A percentile compares a stretch with the other conserved stretches of the same genome.
Conservation (phyloP, 1,140 invertebrate genomes). For the Drosophila repletoides region DNA sequence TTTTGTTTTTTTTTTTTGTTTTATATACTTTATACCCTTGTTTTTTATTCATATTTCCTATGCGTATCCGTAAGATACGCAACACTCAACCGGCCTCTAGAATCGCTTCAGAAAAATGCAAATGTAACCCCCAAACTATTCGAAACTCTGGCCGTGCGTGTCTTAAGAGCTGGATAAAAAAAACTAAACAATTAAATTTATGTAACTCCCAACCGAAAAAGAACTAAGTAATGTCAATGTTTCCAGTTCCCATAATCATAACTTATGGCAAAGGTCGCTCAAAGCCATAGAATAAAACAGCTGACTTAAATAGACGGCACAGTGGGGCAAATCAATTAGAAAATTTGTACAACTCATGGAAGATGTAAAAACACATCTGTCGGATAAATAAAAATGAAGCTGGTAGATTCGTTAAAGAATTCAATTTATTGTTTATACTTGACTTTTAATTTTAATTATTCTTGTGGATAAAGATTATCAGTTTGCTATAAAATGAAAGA, state of each 20-base stretch:
- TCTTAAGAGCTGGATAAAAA: constrained; percentile 39
- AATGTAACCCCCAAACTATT: constrained; percentile 13
- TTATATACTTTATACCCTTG: too few species aligned
- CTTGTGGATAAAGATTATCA: not conserved
- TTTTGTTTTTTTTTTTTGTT: too few species aligned
- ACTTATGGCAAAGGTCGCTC: constrained; percentile 64
- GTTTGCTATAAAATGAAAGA: too few species aligned
- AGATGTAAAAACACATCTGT: too few species aligned
- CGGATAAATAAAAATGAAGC: too few species aligned
- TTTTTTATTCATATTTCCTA: constrained; percentile 49
- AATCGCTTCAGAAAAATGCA: constrained; percentile 5
- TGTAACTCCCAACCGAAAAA: constrained; percentile 42
- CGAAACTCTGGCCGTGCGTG: constrained; percentile 42
- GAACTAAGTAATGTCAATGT: constrained; percentile 66
- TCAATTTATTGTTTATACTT: too few species aligned
- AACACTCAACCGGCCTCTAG: constrained; percentile 43
- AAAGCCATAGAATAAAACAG: constrained; percentile 39
- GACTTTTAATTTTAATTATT: not conserved
- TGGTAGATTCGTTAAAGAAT: too few species aligned
- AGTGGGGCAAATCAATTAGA: constrained; percentile 27
- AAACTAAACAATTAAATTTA: constrained; percentile 62
- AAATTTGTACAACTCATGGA: not conserved
- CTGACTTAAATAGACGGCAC: constrained; percentile 49
- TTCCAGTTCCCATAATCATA: constrained; percentile 79
- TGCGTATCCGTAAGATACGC: constrained; percentile 70